phyloP scores from a whole-genome alignment of 2,113 vertebrate genomes.

The Mungos mungo region DNA sequence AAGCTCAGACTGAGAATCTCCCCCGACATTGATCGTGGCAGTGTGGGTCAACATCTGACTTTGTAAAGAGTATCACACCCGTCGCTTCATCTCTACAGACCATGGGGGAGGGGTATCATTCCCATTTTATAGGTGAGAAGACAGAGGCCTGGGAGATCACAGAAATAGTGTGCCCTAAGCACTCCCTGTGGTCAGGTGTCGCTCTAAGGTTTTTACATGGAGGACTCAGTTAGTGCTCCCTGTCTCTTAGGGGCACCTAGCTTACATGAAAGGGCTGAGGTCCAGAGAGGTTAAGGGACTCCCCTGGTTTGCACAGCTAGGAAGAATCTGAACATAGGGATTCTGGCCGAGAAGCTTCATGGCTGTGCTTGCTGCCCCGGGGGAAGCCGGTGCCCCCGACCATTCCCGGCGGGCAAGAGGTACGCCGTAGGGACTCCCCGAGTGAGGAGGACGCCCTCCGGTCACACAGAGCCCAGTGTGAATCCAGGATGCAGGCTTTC shows the following conservation, averaged over 20 bases:
- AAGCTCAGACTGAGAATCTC: background rate
- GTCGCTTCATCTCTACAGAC: background rate
- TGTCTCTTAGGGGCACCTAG: fast-evolving
- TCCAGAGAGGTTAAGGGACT: background rate
- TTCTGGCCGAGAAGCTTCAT: background rate
- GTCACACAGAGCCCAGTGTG: background rate
- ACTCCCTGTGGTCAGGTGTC: fast-evolving
- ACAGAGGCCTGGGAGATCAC: background rate
- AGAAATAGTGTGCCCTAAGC: fast-evolving
- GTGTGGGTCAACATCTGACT: background rate
- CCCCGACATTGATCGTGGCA: too few relatives aligned
- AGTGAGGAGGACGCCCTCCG: background rate
- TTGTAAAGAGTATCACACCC: fast-evolving
- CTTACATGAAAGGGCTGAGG: background rate
- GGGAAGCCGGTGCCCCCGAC: fast-evolving
- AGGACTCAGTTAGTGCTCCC: background rate
- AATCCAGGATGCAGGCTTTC: background rate
- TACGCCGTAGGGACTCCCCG: fast-evolving
- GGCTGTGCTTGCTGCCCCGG: fast-evolving
- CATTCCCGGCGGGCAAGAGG: fast-evolving
- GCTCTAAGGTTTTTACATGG: background rate
- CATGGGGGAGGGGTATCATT: background rate
- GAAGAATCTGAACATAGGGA: background rate
- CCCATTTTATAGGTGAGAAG: background rate
- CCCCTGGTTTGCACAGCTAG: background rate